Percentiles rank a stretch among this genome's conserved stretches.
phyloP scores from a whole-genome alignment of 2,113 vertebrate species.

The Notiomystis cincta region DNA sequence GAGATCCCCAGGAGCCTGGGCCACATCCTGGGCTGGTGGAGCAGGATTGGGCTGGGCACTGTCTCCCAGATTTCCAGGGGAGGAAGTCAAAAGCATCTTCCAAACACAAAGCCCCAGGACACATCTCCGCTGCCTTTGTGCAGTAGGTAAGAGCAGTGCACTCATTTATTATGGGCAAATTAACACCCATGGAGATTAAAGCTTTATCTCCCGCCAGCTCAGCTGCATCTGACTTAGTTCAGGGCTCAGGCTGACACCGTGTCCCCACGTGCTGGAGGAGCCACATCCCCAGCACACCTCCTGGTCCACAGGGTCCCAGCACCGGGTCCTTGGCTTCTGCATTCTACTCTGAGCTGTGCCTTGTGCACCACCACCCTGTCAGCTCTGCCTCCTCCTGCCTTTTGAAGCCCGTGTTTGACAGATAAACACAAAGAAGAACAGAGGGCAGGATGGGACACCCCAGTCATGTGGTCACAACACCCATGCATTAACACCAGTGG shows the following conservation, averaged over 20 bases:
- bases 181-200: background rate
- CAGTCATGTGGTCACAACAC: background rate
- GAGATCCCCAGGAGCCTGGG: background rate
- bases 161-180: constrained; percentile 28
- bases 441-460: background rate
- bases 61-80: background rate
- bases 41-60: background rate
- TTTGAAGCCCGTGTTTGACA: background rate
- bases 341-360: background rate
- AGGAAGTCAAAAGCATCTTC: background rate
- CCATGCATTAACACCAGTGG: background rate
- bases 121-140: background rate
- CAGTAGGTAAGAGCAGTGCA: rapidly evolving
- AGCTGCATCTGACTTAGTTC: background rate
- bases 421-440: background rate
- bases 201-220: background rate
- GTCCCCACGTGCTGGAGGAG: rapidly evolving
- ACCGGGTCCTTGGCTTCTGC: background rate
- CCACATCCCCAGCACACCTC: background rate
- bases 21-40: background rate
- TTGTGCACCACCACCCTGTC: background rate
- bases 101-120: background rate
- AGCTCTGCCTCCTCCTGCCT: background rate
- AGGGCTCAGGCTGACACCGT: background rate
- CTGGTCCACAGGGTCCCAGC: rapidly evolving